A percentile compares a stretch with the other conserved stretches of the same genome.
Evolutionary conservation across 2,888 invertebrate genomes (phyloP).

Genomic region (Cylindroiulus punctatus): DNA sequence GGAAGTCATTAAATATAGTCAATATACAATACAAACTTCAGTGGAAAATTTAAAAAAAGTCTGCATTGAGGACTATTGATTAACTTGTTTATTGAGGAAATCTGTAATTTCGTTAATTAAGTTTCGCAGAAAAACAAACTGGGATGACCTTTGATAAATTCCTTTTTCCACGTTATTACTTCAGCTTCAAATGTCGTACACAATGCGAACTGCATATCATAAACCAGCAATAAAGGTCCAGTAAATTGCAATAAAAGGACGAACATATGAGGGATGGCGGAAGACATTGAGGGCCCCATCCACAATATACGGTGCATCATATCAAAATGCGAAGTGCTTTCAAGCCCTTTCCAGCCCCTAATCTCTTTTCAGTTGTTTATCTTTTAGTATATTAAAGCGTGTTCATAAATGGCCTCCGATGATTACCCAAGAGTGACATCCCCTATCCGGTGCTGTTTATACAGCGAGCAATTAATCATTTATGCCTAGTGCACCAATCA

Average conservation of each 20-base stretch:
- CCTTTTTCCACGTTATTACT: too few species aligned
- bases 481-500: slow-evolving; percentile 27
- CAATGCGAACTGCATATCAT: neutral
- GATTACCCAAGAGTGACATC: slow-evolving; percentile 1
- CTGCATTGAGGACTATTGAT: too few species aligned
- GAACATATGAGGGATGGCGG: neutral
- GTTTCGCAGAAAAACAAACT: too few species aligned
- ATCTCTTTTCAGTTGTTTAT: slow-evolving; percentile 16
- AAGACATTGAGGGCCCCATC: neutral
- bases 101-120: too few species aligned
- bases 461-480: slow-evolving; percentile 27
- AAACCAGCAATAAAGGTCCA: neutral
- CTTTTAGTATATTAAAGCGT: slow-evolving; percentile 27
- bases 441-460: slow-evolving; percentile 22
- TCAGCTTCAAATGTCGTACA: neutral
- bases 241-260: neutral
- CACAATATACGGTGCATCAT: neutral
- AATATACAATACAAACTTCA: too few species aligned
- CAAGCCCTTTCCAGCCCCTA: slow-evolving; percentile 2
- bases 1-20: too few species aligned
- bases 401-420: slow-evolving; percentile 21
- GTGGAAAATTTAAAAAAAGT: too few species aligned
- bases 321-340: neutral
- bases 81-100: too few species aligned
- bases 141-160: too few species aligned